These are phyloP conservation scores for Calidris pygmaea DNA, from an alignment of 2,113 vertebrate genomes.

Conservation along the genomic window DNA sequence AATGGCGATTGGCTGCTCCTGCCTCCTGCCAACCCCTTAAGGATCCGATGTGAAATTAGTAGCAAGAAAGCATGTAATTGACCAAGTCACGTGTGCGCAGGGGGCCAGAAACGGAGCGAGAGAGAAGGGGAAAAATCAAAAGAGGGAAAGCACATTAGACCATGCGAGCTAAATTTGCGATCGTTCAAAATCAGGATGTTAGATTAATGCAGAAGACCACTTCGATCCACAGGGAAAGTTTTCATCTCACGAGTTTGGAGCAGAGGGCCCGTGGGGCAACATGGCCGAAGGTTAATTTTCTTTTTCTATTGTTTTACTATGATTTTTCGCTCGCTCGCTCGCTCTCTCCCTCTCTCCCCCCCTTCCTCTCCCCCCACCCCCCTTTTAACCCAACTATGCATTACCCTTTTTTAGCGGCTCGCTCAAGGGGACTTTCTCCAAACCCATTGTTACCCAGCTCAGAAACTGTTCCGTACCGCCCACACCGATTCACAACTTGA, in stretches of 20 bases:
- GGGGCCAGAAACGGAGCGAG: slow-evolving; percentile 83
- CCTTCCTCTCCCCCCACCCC: not conserved
- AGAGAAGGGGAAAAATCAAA: slow-evolving; percentile 85
- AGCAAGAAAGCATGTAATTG: slow-evolving; percentile 94
- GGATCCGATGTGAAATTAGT: slow-evolving; percentile 87
- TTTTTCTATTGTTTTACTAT: slow-evolving; percentile 76
- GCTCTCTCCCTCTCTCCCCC: not conserved
- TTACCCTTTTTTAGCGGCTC: slow-evolving; percentile 67
- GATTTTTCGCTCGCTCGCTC: slow-evolving; percentile 67
- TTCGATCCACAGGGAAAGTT: slow-evolving; percentile 90
- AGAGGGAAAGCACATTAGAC: slow-evolving; percentile 94
- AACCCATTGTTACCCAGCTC: slow-evolving; percentile 81
- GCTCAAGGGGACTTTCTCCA: slow-evolving; percentile 76
- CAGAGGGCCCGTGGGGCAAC: slow-evolving; percentile 96
- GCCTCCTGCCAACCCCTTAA: slow-evolving; percentile 77
- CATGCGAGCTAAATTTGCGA: slow-evolving; percentile 94
- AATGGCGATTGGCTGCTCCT: slow-evolving; percentile 79
- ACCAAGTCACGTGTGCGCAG: slow-evolving; percentile 93
- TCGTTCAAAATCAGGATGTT: slow-evolving; percentile 92
- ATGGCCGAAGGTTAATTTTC: slow-evolving; percentile 99
- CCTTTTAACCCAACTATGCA: slow-evolving; percentile 65
- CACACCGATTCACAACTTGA: slow-evolving; percentile 77
- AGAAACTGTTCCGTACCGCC: slow-evolving; percentile 81
- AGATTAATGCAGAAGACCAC: slow-evolving; percentile 90
- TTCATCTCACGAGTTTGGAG: slow-evolving; percentile 91